Percentiles rank a stretch among this genome's conserved stretches.
phyloP scores from a whole-genome alignment of 2,797 vertebrate species.

The Enteromius argenteus region DNA sequence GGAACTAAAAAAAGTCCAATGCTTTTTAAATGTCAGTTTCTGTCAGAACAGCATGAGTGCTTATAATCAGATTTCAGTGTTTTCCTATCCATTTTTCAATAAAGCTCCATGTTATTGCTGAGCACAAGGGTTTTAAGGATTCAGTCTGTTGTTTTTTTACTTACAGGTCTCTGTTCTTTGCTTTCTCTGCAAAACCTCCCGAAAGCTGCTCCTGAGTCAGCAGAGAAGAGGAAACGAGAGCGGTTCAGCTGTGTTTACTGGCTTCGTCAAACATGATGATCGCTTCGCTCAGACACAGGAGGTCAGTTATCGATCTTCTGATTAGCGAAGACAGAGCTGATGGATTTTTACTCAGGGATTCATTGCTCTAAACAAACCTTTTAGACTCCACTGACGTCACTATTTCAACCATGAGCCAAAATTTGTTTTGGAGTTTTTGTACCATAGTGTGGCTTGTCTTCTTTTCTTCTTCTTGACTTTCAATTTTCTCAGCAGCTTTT shows the following conservation, averaged over 20 bases:
- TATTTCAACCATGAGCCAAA: background rate
- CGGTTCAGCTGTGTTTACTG: constrained; percentile 31
- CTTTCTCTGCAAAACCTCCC: constrained; percentile 10
- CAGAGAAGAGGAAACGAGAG: constrained; percentile 14
- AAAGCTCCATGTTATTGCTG: constrained; percentile 62
- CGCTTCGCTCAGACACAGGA: background rate
- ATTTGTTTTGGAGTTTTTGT: background rate
- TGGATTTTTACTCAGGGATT: background rate
- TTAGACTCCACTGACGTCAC: background rate
- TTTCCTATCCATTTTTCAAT: background rate
- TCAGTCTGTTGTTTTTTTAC: constrained; percentile 62
- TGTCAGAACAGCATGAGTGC: constrained; percentile 6
- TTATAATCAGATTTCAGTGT: background rate
- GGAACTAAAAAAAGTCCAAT: constrained; percentile 12
- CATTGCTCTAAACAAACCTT: background rate
- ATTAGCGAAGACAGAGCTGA: background rate
- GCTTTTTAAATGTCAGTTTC: constrained; percentile 36
- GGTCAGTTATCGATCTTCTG: constrained; percentile 8
- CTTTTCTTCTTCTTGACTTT: background rate
- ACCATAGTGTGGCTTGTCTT: background rate
- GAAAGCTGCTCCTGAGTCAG: constrained; percentile 25
- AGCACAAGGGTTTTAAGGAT: constrained; percentile 60
- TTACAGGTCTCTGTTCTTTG: constrained; percentile 35
- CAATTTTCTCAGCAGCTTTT: background rate
- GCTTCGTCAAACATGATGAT: background rate